A percentile compares a stretch with the other conserved stretches of the same genome.
phyloP scores from a whole-genome alignment of 2,797 vertebrate species.

The Platalea minor region DNA sequence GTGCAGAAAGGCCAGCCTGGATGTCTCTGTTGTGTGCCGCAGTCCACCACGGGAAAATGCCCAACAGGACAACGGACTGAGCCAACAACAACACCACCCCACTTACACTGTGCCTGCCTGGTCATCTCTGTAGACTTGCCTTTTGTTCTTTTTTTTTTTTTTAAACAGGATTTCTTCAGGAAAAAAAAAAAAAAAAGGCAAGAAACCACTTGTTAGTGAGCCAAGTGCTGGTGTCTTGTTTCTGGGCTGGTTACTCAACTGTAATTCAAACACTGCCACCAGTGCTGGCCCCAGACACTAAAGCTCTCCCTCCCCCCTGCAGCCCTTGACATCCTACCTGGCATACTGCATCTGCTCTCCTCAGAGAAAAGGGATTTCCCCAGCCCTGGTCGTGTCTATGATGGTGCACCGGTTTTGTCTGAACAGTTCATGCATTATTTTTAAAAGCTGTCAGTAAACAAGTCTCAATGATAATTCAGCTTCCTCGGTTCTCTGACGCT shows the following conservation, averaged over 20 bases:
- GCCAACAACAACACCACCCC: neutral
- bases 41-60: neutral
- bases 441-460: slow-evolving; percentile 3
- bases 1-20: neutral
- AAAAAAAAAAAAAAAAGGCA: neutral
- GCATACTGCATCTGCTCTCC: neutral
- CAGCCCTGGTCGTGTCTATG: neutral
- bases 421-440: neutral
- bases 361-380: neutral
- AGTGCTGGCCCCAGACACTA: neutral
- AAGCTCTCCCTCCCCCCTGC: neutral
- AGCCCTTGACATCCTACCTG: neutral
- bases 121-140: neutral
- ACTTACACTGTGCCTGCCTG: neutral
- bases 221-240: neutral
- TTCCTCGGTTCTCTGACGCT: slow-evolving; percentile 53
- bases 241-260: neutral
- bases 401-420: neutral
- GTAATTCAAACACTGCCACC: neutral
- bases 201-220: neutral
- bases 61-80: neutral
- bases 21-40: neutral
- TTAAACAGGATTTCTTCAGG: neutral
- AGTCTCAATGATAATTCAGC: neutral
- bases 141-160: neutral